phyloP scores from a whole-genome alignment of 92 coral and sea anemone genomes.

The Epizoanthus scotinus region DNA sequence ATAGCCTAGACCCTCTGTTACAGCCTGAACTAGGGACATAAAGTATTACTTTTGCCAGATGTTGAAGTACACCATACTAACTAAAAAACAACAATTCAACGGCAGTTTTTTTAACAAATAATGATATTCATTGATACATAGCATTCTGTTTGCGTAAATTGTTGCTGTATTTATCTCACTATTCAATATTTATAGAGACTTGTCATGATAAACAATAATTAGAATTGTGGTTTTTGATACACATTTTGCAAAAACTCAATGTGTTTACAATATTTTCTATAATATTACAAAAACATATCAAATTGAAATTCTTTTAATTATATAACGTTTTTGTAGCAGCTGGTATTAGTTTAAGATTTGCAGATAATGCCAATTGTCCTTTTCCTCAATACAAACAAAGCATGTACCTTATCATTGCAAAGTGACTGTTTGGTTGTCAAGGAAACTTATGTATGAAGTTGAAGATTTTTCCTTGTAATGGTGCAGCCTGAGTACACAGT shows the following conservation, averaged over 20 bases:
- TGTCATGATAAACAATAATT: background rate
- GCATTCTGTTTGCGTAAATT: too few species aligned
- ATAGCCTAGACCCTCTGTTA: too few species aligned
- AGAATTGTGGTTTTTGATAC: too few species aligned
- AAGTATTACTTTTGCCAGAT: too few species aligned
- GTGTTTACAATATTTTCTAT: too few species aligned
- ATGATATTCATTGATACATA: background rate
- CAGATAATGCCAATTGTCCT: background rate
- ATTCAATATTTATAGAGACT: background rate
- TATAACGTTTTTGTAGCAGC: background rate
- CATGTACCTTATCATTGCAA: background rate
- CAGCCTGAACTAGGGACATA: too few species aligned
- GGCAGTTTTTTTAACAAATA: background rate
- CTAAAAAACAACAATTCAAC: too few species aligned
- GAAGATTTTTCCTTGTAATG: background rate
- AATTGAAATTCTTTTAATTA: background rate
- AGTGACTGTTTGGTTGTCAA: background rate
- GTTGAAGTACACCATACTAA: too few species aligned
- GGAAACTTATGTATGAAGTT: background rate
- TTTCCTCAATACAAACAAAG: background rate
- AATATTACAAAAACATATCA: too few species aligned
- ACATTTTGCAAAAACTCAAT: too few species aligned
- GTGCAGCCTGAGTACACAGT: too few species aligned
- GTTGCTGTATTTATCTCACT: background rate
- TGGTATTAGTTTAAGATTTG: background rate